Percentiles rank a stretch among this genome's conserved stretches.
phyloP scores from a whole-genome alignment of 1,140 invertebrate genomes.

The Trialeurodes vaporariorum region DNA sequence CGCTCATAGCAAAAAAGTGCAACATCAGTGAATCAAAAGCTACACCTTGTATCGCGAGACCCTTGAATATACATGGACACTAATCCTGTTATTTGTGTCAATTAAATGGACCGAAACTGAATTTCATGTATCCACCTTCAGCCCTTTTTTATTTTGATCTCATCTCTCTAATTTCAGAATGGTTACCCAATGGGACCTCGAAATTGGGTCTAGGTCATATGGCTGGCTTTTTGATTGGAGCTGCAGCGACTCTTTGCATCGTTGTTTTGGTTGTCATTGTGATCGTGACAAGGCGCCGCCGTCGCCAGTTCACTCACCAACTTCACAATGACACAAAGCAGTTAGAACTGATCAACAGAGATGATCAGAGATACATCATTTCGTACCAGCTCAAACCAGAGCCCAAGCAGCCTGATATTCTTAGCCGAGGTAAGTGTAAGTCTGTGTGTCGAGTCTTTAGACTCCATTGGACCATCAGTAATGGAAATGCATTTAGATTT shows the following conservation, averaged over 20 bases:
- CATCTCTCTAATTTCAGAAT: conserved; percentile 1
- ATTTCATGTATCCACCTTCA: too few species aligned
- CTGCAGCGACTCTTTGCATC: conserved; percentile 46
- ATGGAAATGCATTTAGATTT: too few species aligned
- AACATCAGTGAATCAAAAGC: too few species aligned
- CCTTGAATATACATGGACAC: too few species aligned
- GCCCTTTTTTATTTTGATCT: too few species aligned
- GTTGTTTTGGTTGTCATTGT: conserved; percentile 48
- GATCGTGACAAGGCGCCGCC: conserved; percentile 36
- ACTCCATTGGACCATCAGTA: too few species aligned
- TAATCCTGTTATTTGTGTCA: too few species aligned
- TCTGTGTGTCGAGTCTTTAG: too few species aligned
- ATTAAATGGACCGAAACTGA: too few species aligned
- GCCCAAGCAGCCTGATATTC: conserved; percentile 40
- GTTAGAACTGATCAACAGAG: conserved; percentile 40
- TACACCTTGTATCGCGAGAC: too few species aligned
- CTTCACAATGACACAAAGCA: conserved; percentile 42
- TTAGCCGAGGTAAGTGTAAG: conserved; percentile 38
- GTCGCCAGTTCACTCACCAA: conserved; percentile 29
- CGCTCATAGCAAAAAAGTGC: too few species aligned
- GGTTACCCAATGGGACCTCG: background rate
- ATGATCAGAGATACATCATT: conserved; percentile 42
- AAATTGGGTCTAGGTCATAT: conserved; percentile 3
- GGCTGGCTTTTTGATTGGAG: conserved; percentile 39
- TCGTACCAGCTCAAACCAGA: conserved; percentile 41